A percentile compares a stretch with the other conserved stretches of the same genome.
These are phyloP conservation scores for Deroptyus accipitrinus DNA, from an alignment of 2,113 vertebrate genomes.

Conservation along the genomic window DNA sequence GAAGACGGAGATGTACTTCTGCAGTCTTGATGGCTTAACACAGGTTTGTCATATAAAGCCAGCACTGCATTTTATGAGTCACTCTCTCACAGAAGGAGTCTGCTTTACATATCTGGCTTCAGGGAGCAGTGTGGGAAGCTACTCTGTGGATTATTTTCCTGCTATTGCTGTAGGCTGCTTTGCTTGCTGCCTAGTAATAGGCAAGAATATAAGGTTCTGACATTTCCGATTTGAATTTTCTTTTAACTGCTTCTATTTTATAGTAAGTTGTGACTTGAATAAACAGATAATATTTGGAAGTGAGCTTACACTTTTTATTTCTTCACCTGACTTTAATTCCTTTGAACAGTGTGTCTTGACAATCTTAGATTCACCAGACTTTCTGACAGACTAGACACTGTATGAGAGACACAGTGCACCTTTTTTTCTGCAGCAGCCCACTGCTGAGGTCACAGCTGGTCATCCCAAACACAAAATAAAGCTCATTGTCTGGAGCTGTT, in stretches of 20 bases:
- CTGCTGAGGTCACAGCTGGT: neutral
- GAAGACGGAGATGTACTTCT: neutral
- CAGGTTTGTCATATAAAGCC: neutral
- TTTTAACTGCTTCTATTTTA: neutral
- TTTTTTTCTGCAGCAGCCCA: neutral
- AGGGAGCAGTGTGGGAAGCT: neutral
- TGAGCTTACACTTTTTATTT: neutral
- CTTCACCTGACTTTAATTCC: neutral
- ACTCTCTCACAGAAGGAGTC: neutral
- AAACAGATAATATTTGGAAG: neutral
- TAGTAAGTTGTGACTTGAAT: neutral
- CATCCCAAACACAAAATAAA: neutral
- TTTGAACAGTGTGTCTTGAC: neutral
- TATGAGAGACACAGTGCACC: neutral
- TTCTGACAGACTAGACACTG: neutral
- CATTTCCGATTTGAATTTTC: neutral
- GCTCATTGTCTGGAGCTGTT: neutral
- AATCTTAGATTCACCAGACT: neutral
- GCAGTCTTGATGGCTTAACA: neutral
- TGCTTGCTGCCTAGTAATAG: neutral
- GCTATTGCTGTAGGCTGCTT: neutral
- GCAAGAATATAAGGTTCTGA: neutral
- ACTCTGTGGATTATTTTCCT: neutral
- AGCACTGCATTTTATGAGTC: neutral
- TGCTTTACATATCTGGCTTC: neutral